Conservation (phyloP, 2,888 invertebrate genomes). For the Zygogramma bicolorata region DNA sequence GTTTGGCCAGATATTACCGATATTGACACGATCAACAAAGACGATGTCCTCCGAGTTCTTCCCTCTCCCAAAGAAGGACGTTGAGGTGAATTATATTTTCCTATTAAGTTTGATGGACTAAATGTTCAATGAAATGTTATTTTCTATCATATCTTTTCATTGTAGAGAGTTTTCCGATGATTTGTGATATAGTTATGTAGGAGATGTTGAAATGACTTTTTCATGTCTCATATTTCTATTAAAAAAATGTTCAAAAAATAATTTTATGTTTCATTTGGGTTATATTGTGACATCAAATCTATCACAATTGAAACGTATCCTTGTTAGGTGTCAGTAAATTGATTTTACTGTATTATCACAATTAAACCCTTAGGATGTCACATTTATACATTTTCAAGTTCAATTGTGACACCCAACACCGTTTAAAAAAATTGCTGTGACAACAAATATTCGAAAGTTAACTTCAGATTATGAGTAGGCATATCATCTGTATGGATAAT, state of each 20-base stretch:
- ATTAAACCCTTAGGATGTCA: too few species aligned
- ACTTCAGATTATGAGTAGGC: too few species aligned
- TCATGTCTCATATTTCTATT: too few species aligned
- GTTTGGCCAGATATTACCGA: neutral
- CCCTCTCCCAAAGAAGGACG: neutral
- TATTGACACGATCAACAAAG: neutral
- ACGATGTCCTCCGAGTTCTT: neutral
- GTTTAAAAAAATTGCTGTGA: too few species aligned
- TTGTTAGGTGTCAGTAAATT: neutral
- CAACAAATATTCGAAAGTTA: too few species aligned
- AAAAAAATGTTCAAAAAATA: neutral
- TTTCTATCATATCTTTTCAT: neutral
- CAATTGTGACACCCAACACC: neutral
- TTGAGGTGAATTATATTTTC: neutral
- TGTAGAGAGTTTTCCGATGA: neutral
- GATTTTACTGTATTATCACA: neutral
- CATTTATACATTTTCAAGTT: neutral
- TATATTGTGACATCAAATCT: neutral
- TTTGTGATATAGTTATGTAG: neutral
- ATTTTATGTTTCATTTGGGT: neutral
- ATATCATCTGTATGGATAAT: too few species aligned
- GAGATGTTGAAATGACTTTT: neutral
- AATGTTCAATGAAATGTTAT: neutral
- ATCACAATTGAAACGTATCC: neutral
- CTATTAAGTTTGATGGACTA: neutral